Percentiles rank a stretch among this genome's conserved stretches.
These are phyloP conservation scores for Drosophila picticornis DNA, from an alignment of 2,888 invertebrate species.

Conservation along the genomic window DNA sequence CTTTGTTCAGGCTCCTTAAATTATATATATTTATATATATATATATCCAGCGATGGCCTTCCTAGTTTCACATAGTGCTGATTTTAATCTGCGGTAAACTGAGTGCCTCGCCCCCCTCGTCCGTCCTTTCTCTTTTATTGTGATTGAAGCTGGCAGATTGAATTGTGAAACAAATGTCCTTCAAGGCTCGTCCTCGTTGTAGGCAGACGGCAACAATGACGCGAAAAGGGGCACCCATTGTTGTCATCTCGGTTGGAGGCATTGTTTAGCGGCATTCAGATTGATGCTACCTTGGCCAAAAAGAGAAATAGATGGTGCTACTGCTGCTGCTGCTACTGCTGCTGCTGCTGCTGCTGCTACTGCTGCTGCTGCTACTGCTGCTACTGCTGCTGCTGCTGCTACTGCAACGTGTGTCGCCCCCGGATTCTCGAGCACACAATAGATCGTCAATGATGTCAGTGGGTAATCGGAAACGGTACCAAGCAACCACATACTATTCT, in stretches of 20 bases:
- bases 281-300: constrained; percentile 26
- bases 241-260: constrained; percentile 27
- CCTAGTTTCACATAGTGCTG: constrained; percentile 21
- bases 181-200: constrained; percentile 28
- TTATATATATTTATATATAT: background rate
- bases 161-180: constrained; percentile 59
- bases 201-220: constrained; percentile 27
- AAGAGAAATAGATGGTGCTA: constrained; percentile 5
- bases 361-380: background rate
- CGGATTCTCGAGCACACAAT: constrained; percentile 43
- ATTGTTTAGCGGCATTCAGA: constrained; percentile 52
- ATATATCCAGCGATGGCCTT: background rate
- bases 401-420: constrained; percentile 3
- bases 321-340: too few relatives aligned
- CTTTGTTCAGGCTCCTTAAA: constrained; percentile 37
- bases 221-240: constrained; percentile 35
- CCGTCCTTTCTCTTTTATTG: background rate
- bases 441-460: constrained; percentile 44
- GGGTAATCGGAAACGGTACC: constrained; percentile 7
- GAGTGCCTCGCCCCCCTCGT: background rate
- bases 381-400: background rate
- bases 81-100: constrained; percentile 48
- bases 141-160: constrained; percentile 65
- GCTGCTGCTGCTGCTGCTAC: background rate
- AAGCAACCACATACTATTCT: background rate